Conservation (phyloP, 2,888 invertebrate species). For the Gymnosoma rotundatum region DNA sequence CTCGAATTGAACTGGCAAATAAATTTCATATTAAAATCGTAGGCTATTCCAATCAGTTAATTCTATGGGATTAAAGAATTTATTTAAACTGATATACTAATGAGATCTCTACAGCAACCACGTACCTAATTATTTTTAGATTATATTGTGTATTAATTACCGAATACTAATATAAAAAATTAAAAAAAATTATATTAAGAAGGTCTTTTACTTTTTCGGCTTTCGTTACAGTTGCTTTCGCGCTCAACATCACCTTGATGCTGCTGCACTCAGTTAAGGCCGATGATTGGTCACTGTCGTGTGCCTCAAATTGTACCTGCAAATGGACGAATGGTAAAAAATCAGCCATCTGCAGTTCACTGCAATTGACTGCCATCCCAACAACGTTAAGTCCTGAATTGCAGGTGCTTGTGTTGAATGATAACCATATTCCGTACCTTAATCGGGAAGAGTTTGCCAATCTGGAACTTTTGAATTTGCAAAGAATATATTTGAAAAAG, state of each 20-base stretch:
- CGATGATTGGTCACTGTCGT: slow-evolving; percentile 92
- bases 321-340: slow-evolving; percentile 97
- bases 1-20: too few relatives aligned
- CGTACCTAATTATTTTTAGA: too few relatives aligned
- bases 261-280: slow-evolving; percentile 82
- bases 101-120: too few relatives aligned
- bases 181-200: not conserved
- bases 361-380: slow-evolving; percentile 91
- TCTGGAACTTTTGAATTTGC: slow-evolving; percentile 91
- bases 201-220: not conserved
- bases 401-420: slow-evolving; percentile 92
- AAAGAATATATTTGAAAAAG: slow-evolving; percentile 90
- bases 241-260: slow-evolving; percentile 71
- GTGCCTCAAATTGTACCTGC: slow-evolving; percentile 93
- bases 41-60: too few relatives aligned
- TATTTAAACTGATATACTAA: too few relatives aligned
- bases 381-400: slow-evolving; percentile 85
- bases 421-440: slow-evolving; percentile 89
- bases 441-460: slow-evolving; percentile 90
- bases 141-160: too few relatives aligned
- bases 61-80: too few relatives aligned
- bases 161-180: not conserved
- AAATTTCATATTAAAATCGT: too few relatives aligned
- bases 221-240: slow-evolving; percentile 72
- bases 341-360: slow-evolving; percentile 92